Percentiles rank a stretch among this genome's conserved stretches.
phyloP scores from a whole-genome alignment of 2,888 invertebrate genomes.

The Arge pagana region DNA sequence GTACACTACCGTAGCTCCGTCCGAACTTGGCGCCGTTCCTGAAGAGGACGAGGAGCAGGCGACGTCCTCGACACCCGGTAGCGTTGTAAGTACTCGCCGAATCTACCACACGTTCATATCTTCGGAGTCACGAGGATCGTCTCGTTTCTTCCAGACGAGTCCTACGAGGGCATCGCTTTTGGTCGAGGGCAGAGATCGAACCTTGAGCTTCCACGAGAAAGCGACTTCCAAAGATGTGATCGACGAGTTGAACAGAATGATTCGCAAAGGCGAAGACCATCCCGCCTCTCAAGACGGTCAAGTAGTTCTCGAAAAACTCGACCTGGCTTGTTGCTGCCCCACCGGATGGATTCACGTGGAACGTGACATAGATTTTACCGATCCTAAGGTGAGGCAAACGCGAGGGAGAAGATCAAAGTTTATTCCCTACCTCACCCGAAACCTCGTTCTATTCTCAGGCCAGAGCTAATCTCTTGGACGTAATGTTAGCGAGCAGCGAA shows the following conservation, averaged over 20 bases:
- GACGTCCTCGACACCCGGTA: slow-evolving; percentile 72
- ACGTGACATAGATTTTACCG: slow-evolving; percentile 75
- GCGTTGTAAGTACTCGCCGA: slow-evolving; percentile 63
- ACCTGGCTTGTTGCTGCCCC: slow-evolving; percentile 70
- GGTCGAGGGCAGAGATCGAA: slow-evolving; percentile 58
- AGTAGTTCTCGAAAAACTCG: slow-evolving; percentile 58
- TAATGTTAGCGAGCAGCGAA: slow-evolving; percentile 77
- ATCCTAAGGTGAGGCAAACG: slow-evolving; percentile 69
- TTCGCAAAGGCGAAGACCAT: slow-evolving; percentile 63
- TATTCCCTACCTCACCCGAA: slow-evolving; percentile 20
- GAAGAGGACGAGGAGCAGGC: slow-evolving; percentile 69
- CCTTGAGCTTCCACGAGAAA: slow-evolving; percentile 73
- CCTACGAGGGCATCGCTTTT: slow-evolving; percentile 48
- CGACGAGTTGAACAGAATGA: slow-evolving; percentile 73
- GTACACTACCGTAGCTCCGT: slow-evolving; percentile 44
- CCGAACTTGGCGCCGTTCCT: slow-evolving; percentile 64
- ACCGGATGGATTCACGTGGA: slow-evolving; percentile 83
- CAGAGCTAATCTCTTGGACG: slow-evolving; percentile 75
- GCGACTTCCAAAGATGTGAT: slow-evolving; percentile 79
- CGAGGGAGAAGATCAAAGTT: slow-evolving; percentile 7
- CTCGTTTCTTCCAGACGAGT: slow-evolving; percentile 41
- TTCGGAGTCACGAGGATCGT: too few relatives aligned
- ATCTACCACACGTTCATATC: too few relatives aligned
- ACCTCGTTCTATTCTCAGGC: slow-evolving; percentile 61
- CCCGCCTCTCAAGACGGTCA: slow-evolving; percentile 41